Conservation (phyloP, 30 jellyfish, hydroid and myxozoan genomes). For the Aurelia aurita region DNA sequence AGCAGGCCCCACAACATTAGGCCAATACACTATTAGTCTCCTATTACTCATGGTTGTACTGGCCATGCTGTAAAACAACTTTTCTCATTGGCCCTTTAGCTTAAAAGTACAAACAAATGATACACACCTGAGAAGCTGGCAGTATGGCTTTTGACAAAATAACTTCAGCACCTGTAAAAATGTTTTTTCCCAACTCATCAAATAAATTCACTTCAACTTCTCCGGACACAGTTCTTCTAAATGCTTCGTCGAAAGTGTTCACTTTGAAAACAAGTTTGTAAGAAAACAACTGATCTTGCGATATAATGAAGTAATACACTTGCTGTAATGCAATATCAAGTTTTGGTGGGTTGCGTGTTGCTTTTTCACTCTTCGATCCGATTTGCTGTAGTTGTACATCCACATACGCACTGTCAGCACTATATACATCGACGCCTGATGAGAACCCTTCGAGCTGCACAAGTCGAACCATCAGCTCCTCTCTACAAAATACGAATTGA, state of each 20-base stretch:
- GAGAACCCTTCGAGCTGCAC: constrained; percentile 96
- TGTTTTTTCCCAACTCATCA: constrained; percentile 82
- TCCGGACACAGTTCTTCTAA: constrained; percentile 80
- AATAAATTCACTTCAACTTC: constrained; percentile 82
- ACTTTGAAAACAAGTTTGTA: constrained; percentile 87
- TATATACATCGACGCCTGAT: constrained; percentile 66
- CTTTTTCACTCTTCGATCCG: constrained; percentile 59
- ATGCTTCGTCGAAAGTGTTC: constrained; percentile 91
- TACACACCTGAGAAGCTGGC: constrained; percentile 39
- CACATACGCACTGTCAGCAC: constrained; percentile 94
- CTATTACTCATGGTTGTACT: no score
- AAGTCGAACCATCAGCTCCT: constrained; percentile 97
- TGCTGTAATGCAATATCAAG: constrained; percentile 95
- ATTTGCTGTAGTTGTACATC: constrained; percentile 86
- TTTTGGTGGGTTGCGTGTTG: constrained; percentile 81
- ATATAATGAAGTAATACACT: constrained; percentile 88
- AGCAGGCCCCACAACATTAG: no score
- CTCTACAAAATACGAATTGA: constrained; percentile 50
- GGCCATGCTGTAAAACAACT: no score
- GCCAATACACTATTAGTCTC: no score
- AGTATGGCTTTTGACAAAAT: constrained; percentile 73
- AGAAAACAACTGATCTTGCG: constrained; percentile 85
- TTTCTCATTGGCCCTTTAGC: no score
- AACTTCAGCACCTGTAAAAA: constrained; percentile 88
- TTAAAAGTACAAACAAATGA: no score